Evolutionary conservation across 2,888 invertebrate genomes (phyloP), one percentile per base, ranked within the genome.

Genomic region (Chaetogeoica ovagalla): DNA sequence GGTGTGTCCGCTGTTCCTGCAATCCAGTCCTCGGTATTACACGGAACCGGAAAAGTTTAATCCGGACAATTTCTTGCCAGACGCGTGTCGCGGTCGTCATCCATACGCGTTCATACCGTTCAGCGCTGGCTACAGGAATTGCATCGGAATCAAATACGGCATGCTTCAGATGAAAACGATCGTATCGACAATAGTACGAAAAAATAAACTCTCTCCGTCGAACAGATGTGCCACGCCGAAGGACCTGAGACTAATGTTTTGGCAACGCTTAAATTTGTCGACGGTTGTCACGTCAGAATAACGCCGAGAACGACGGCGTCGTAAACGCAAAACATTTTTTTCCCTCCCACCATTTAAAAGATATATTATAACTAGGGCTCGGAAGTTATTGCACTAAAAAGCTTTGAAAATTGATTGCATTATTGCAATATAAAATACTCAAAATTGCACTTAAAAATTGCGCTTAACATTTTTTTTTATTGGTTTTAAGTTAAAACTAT

Each of bases 141-240:
- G 82, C 43, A 81, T 82, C 23, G 82, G 82, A 2, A 79, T 79
- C 55, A 79, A 73, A 39, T 82, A 82, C 48, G 81, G 23, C 43
- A 82, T 82, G 70, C 30, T 82, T 11, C 73, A 72, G 57, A 74
- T 74, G 57, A 82, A 81, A 52, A 74, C 69, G 2, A n/a, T 82
- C 30, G 30, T 70, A 7, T 81, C 82, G 0, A 75, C 81, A 15
- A 21, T 82, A 17, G 43, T 81, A 7, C 72, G 81, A 9, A 48
- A 63, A 9, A 52, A 73, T 15, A 21, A 17, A n/a, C 48, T 82
- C 6, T 52, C 17, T 0, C 77, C 77, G 2, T 70, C 77, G 7
- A n/a, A 63, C 23, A 52, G 21, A 39, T 77, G 70, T 63, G 62
- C 77, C 6, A 63, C 77, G 1, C 62, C 77, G 0, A 8, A 55